Base-by-base conservation (phyloP, 2,888 invertebrate genomes). In the Ganaspis brasiliensis region DNA sequence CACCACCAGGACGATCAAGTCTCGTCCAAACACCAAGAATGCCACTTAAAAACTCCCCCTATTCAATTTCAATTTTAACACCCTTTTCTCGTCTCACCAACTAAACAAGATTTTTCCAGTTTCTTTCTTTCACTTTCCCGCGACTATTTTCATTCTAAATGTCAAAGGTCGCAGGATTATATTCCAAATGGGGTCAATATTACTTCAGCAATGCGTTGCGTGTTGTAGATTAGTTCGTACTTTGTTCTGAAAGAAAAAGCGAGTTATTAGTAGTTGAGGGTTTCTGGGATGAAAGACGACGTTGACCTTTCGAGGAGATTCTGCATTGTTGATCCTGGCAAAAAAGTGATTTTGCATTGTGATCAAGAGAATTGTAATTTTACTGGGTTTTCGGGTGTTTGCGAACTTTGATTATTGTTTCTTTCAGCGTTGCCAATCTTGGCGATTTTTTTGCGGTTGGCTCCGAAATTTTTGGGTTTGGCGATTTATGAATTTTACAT, bases 221-320 rank as follows among this genome's bases (percentile, higher is more conserved):
- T 83, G 83, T 83, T 79, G 85, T 81, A 87, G 87, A 88, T 87
- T 87, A 88, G 87, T 87, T 88, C 79, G 82, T 81, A 87, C 87
- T 87, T 87, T 75, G 82, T 83, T 70, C 78, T 71, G 49, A 75
- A 87, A 87, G 87, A 89, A 89, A 88, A 89, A 87, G 83, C 26
- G 45, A 26, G 67, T 67, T 67, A 67, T 67, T 67, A 67, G 67
- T 82, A 79, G 84, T 75, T 78, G 80, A 67, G 67, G 82, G 79
- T 82, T 80, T 78, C 82, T 45, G 79, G 82, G 72, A 35, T 72
- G 72, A 72, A 72, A 56, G 56, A 72, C 72, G 21, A 55, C 21
- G 35, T 72, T 19, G 56, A 19, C 35, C 72, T 56, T 24, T 52
- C 16, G 35, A n/a, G 9, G 12, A 52, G 19, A 72, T 8, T n/a